Evolutionary conservation across 2,888 invertebrate genomes (phyloP).

Genomic region (Drosophila niveifrons): DNA sequence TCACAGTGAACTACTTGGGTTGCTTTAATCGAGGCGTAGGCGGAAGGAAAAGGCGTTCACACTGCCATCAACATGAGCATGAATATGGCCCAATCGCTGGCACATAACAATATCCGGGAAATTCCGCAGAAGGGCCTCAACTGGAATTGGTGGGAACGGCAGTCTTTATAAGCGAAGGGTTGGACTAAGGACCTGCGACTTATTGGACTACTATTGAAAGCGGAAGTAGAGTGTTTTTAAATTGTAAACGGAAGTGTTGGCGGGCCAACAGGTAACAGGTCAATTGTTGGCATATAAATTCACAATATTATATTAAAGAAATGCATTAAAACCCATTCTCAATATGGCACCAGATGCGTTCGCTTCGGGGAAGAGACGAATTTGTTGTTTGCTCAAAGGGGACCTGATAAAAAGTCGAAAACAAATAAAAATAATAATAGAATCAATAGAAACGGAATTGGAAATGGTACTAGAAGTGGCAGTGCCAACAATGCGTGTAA

Average conservation of each 20-base stretch:
- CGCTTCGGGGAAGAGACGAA: slow-evolving; percentile 10
- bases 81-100: slow-evolving; percentile 36
- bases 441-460: slow-evolving; percentile 58
- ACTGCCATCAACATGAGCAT: slow-evolving; percentile 28
- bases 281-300: slow-evolving; percentile 36
- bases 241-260: slow-evolving; percentile 54
- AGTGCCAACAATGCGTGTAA: slow-evolving; percentile 62
- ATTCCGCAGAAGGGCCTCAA: slow-evolving; percentile 54
- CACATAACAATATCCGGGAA: slow-evolving; percentile 80
- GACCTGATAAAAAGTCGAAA: slow-evolving; percentile 42
- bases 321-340: slow-evolving; percentile 11
- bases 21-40: slow-evolving; percentile 49
- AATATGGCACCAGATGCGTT: slow-evolving; percentile 45
- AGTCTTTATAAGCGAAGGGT: slow-evolving; percentile 28
- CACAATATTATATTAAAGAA: slow-evolving; percentile 18
- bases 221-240: slow-evolving; percentile 72
- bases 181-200: slow-evolving; percentile 49
- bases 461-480: slow-evolving; percentile 36
- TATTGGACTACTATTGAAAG: slow-evolving; percentile 55
- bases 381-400: slow-evolving; percentile 25
- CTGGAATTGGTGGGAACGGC: slow-evolving; percentile 66
- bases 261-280: slow-evolving; percentile 52
- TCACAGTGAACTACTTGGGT: slow-evolving; percentile 1
- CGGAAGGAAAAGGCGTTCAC: slow-evolving; percentile 81
- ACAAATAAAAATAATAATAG: slow-evolving; percentile 44